These are phyloP conservation scores for Drosophila acutilabella DNA, from an alignment of 2,888 invertebrate species.

Conservation along the genomic window DNA sequence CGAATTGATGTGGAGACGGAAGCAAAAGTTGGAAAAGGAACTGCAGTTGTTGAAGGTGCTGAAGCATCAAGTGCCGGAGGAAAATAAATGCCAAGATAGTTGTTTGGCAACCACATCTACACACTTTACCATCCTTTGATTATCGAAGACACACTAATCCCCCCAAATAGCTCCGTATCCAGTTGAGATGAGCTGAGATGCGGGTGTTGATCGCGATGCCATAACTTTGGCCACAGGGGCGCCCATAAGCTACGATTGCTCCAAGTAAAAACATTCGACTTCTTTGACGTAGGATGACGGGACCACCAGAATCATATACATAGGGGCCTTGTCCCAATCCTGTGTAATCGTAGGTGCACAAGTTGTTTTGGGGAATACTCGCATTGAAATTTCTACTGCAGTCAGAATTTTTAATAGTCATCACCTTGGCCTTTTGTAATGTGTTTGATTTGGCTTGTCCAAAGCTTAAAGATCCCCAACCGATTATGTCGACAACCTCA, in stretches of 20 bases:
- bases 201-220: slow-evolving; percentile 87
- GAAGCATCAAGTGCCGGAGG: slow-evolving; percentile 15
- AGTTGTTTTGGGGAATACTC: slow-evolving; percentile 48
- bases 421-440: slow-evolving; percentile 85
- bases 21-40: slow-evolving; percentile 22
- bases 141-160: slow-evolving; percentile 68
- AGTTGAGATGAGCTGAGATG: slow-evolving; percentile 86
- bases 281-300: slow-evolving; percentile 84
- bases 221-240: slow-evolving; percentile 85
- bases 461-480: slow-evolving; percentile 87
- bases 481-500: slow-evolving; percentile 67
- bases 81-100: slow-evolving; percentile 29
- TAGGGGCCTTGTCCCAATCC: slow-evolving; percentile 85
- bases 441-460: slow-evolving; percentile 85
- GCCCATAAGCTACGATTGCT: slow-evolving; percentile 86
- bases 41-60: slow-evolving; percentile 6
- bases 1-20: slow-evolving; percentile 37
- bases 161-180: slow-evolving; percentile 85
- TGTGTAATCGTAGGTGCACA: slow-evolving; percentile 75
- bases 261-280: slow-evolving; percentile 85
- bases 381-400: slow-evolving; percentile 65
- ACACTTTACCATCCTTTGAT: not conserved
- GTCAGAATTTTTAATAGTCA: slow-evolving; percentile 72
- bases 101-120: slow-evolving; percentile 39
- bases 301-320: slow-evolving; percentile 86